Percentiles rank a stretch among this genome's conserved stretches.
phyloP scores from a whole-genome alignment of 2,888 invertebrate species.

The Noctuana brunneofusca region DNA sequence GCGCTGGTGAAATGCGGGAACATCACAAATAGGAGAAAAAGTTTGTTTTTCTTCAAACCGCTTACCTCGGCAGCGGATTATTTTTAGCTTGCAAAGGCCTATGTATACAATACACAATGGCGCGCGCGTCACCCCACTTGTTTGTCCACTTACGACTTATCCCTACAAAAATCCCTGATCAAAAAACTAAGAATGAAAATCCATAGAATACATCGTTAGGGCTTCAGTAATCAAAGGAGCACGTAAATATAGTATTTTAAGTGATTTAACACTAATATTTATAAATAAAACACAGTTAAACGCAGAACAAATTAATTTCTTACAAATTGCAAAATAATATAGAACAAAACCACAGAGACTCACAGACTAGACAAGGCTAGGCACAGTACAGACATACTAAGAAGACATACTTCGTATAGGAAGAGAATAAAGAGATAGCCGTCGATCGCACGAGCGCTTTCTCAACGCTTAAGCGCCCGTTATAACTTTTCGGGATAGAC shows the following conservation, averaged over 20 bases:
- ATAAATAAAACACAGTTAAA: background rate
- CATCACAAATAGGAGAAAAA: conserved; percentile 84
- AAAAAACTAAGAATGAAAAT: conserved; percentile 70
- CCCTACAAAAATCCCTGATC: conserved; percentile 62
- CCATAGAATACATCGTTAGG: conserved; percentile 77
- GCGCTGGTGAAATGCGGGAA: conserved; percentile 85
- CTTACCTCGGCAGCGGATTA: conserved; percentile 63
- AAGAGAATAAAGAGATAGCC: too few relatives aligned
- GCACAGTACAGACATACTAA: too few relatives aligned
- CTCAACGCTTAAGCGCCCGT: too few relatives aligned
- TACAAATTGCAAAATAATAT: too few relatives aligned
- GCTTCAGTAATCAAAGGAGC: conserved; percentile 36
- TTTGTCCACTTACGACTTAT: conserved; percentile 63
- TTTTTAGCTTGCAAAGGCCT: conserved; percentile 66
- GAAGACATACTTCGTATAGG: too few relatives aligned
- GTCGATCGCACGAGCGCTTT: too few relatives aligned
- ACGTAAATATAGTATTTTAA: conserved; percentile 16
- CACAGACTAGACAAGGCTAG: too few relatives aligned
- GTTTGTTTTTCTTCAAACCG: conserved; percentile 61
- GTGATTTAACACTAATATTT: too few relatives aligned
- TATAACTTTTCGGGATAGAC: too few relatives aligned
- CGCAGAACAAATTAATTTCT: too few relatives aligned
- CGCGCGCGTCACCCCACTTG: conserved; percentile 73
- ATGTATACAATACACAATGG: conserved; percentile 56
- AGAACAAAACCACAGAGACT: too few relatives aligned